Conservation (phyloP, 1,140 invertebrate species). For the Globodera rostochiensis region DNA sequence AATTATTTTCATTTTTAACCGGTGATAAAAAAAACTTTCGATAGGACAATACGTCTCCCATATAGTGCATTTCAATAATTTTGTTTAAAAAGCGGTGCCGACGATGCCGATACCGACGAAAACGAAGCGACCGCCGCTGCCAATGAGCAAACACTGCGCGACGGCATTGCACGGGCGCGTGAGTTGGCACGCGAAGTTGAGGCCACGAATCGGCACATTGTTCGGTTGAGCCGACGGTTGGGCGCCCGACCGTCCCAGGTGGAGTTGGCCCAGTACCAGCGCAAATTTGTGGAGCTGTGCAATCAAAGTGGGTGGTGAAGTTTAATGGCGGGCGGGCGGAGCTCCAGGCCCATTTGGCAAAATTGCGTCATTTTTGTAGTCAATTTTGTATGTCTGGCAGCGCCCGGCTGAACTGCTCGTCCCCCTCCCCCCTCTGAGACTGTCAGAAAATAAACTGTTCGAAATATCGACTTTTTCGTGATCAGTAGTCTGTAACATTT, state of each 20-base stretch:
- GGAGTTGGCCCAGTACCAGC: conserved; percentile 90
- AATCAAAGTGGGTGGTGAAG: conserved; percentile 78
- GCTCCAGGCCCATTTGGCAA: too few species aligned
- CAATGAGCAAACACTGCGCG: neutral
- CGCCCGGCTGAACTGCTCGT: too few species aligned
- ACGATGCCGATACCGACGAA: neutral
- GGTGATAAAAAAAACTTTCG: too few species aligned
- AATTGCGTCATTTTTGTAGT: too few species aligned
- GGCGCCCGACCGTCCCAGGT: conserved; percentile 88
- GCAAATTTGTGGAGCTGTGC: conserved; percentile 90
- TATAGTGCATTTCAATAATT: too few species aligned
- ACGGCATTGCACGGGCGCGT: conserved; percentile 48
- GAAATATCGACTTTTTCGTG: too few species aligned
- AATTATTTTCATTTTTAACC: too few species aligned
- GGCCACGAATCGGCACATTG: conserved; percentile 80
- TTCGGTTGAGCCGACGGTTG: conserved; percentile 76
- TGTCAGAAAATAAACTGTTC: too few species aligned
- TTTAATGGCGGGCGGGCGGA: neutral
- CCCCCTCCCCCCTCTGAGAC: too few species aligned
- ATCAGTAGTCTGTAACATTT: too few species aligned
- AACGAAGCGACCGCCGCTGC: neutral
- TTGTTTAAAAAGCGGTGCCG: neutral
- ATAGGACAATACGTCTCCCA: too few species aligned
- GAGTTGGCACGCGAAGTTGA: conserved; percentile 68
- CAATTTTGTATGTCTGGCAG: too few species aligned